Base-by-base conservation (phyloP, 2,113 vertebrate genomes). In the Leptodactylus fuscus region DNA sequence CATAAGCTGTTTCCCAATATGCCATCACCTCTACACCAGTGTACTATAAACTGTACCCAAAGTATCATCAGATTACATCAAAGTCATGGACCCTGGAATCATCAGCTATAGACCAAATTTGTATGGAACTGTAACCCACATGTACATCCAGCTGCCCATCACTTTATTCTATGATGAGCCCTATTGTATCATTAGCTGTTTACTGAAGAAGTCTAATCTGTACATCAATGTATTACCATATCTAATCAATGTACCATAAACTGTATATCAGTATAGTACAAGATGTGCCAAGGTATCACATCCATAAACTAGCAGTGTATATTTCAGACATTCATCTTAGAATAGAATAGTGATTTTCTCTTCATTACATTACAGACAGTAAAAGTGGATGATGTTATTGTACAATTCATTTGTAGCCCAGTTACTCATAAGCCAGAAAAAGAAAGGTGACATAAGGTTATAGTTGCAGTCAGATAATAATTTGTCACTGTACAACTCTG, bases 391-490 rank as follows among this genome's bases (percentile, higher is more conserved):
- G n/a, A 46, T 15, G 44, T 5, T 29, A 16, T 3, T 75, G 5
- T 44, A 29, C 12, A 10, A 29, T 29, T 74, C 38, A 46, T 46
- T 41, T 15, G 36, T 5, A n/a, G n/a, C 22, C 1, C 44, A 16
- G 18, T 41, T 46, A 67, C 38, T 48, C n/a, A 69, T 70, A 13
- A 29, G 44, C 62, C 38, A 67, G 38, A 5, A 27, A 22, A 32
- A 34, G 60, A 48, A 32, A 69, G 41, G 80, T 69, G 80, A 81
- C 65, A 81, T 70, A 20, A 49, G 80, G 80, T 81, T 51, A 70
- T 36, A 20, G 24, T 13, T 48, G 24, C 80, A 49, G 80, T 4
- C 24, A 20, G 29, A 34, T 49, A 51, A 67, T 41, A 81, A 81
- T 29, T 12, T 46, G 36, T 70, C 16, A 38, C 65, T 34, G 44